Evolutionary conservation across 2,113 vertebrate genomes (phyloP).

Genomic region (Apaloderma vittatum): DNA sequence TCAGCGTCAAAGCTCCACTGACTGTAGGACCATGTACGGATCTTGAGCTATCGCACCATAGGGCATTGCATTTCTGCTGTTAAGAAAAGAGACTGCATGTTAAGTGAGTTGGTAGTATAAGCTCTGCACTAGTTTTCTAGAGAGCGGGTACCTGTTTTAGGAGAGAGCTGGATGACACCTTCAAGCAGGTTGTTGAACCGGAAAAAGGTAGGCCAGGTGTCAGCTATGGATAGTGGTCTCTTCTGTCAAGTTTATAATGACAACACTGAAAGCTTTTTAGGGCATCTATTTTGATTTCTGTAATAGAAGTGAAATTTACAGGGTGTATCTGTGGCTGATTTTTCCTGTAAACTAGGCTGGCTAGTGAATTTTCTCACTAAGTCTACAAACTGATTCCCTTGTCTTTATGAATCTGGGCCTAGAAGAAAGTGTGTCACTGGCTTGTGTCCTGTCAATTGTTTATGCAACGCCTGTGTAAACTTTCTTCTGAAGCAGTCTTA

Average conservation of each 20-base stretch:
- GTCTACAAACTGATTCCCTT: neutral
- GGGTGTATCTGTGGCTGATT: neutral
- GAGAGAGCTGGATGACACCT: neutral
- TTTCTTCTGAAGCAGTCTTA: neutral
- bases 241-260: neutral
- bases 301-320: neutral
- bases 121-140: neutral
- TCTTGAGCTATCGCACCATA: accelerated
- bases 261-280: neutral
- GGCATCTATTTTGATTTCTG: neutral
- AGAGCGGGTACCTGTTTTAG: neutral
- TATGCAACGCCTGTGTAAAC: neutral
- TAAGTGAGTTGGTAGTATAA: neutral
- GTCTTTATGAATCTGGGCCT: neutral
- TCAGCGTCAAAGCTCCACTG: neutral
- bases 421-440: neutral
- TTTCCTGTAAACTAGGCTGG: neutral
- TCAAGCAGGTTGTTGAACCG: neutral
- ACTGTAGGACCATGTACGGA: neutral
- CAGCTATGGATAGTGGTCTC: neutral
- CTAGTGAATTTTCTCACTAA: neutral
- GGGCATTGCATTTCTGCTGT: neutral
- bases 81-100: neutral
- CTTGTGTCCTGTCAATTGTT: neutral
- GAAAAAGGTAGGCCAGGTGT: neutral